Conservation (phyloP, 2,113 vertebrate species). For the Monopterus albus region DNA sequence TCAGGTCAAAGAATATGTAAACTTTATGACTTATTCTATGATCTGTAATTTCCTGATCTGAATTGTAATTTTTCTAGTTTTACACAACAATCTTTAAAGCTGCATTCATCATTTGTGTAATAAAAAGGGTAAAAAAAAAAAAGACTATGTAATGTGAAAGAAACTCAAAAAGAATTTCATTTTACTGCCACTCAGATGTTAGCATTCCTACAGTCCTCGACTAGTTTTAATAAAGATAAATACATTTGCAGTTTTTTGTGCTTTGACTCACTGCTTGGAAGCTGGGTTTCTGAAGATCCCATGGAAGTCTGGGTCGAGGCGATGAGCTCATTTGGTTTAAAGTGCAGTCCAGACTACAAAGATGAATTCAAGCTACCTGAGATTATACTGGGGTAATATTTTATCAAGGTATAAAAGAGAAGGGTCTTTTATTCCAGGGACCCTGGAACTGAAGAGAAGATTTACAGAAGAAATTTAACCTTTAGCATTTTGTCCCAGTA, state of each 20-base stretch:
- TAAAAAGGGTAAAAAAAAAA: too few species aligned
- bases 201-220: too few species aligned
- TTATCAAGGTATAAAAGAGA: conserved; percentile 61
- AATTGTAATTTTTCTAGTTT: too few species aligned
- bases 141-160: too few species aligned
- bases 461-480: conserved; percentile 72
- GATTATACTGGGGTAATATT: conserved; percentile 69
- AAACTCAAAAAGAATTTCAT: too few species aligned
- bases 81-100: too few species aligned
- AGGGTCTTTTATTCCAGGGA: conserved; percentile 48
- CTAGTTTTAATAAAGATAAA: too few species aligned
- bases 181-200: too few species aligned
- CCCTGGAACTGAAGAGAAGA: conserved; percentile 58
- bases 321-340: conserved; percentile 61
- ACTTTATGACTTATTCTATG: too few species aligned
- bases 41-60: too few species aligned
- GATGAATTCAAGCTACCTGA: conserved; percentile 62
- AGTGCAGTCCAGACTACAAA: conserved; percentile 55
- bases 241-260: neutral
- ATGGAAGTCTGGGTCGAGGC: conserved; percentile 39
- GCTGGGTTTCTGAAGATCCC: conserved; percentile 10
- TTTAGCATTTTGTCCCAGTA: conserved; percentile 67
- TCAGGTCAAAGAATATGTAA: too few species aligned
- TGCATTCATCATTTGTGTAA: too few species aligned
- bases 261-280: conserved; percentile 13